A percentile compares a stretch with the other conserved stretches of the same genome.
phyloP scores from a whole-genome alignment of 1,140 invertebrate genomes.

The Carposina sasakii region DNA sequence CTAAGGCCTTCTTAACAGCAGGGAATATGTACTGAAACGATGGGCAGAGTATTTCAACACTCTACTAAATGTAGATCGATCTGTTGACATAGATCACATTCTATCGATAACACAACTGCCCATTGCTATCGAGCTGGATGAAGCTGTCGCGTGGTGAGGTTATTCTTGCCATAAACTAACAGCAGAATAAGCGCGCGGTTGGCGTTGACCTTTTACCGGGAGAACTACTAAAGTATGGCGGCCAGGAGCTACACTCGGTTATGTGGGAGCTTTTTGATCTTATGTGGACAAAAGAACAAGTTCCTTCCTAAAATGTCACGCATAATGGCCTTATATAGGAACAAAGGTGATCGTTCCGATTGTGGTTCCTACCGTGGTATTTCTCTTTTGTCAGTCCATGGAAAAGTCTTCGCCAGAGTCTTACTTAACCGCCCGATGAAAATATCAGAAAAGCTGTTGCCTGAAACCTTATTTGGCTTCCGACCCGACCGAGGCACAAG shows the following conservation, averaged over 20 bases:
- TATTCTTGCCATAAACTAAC: conserved; percentile 5
- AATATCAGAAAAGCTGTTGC: conserved; percentile 5
- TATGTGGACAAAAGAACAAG: conserved; percentile 7
- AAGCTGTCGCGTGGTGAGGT: not conserved
- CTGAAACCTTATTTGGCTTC: conserved; percentile 4
- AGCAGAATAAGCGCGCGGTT: conserved; percentile 5
- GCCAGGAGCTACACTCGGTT: conserved; percentile 2
- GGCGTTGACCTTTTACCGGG: conserved; percentile 4
- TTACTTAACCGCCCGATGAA: conserved; percentile 1
- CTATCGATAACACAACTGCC: not conserved
- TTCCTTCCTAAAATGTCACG: conserved; percentile 8
- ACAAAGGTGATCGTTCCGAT: conserved; percentile 7
- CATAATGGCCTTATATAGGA: conserved; percentile 3
- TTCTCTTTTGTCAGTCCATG: not conserved
- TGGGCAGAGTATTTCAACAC: conserved; percentile 3
- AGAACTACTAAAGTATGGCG: conserved; percentile 9
- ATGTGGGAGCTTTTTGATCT: conserved; percentile 9
- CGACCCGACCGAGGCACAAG: conserved; percentile 4
- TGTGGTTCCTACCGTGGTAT: conserved; percentile 9
- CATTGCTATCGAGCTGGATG: not conserved
- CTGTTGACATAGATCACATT: not conserved
- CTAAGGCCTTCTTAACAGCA: no score
- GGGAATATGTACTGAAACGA: not conserved
- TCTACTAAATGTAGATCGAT: conserved; percentile 1
- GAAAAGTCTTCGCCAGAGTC: conserved; percentile 11